Evolutionary conservation across 1,140 invertebrate genomes (phyloP).

Genomic region (Agrilus planipennis): DNA sequence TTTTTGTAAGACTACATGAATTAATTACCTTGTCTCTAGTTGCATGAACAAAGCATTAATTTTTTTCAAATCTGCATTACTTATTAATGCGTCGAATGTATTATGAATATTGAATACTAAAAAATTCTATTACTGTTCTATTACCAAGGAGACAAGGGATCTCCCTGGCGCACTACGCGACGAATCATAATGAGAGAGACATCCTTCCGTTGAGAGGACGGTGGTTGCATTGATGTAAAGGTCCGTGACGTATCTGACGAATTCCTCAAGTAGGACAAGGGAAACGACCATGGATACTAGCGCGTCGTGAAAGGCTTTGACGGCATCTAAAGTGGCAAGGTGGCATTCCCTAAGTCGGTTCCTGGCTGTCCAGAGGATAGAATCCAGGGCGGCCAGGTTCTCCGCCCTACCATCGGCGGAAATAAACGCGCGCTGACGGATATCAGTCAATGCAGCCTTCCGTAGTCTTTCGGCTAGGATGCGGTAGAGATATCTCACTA

Average conservation of each 20-base stretch:
- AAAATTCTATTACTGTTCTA: too few relatives aligned
- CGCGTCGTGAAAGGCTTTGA: not conserved
- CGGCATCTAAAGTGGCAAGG: not conserved
- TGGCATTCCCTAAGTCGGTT: not conserved
- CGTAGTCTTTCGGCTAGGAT: not conserved
- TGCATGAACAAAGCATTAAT: too few relatives aligned
- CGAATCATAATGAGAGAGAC: not conserved
- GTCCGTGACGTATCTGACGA: not conserved
- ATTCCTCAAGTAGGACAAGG: not conserved
- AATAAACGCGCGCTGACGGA: not conserved
- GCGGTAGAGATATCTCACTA: not conserved
- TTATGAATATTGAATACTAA: too few relatives aligned
- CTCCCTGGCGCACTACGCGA: not conserved
- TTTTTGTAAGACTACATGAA: too few relatives aligned
- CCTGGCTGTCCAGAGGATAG: not conserved
- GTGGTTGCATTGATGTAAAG: not conserved
- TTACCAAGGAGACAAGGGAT: not conserved
- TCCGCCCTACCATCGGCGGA: not conserved
- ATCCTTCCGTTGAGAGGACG: not conserved
- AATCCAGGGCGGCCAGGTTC: not conserved
- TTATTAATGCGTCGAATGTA: too few relatives aligned
- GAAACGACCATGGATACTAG: not conserved
- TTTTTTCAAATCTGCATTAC: too few relatives aligned
- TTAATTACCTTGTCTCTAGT: too few relatives aligned
- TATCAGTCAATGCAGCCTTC: not conserved